Conservation (phyloP, 1,140 invertebrate genomes). For the Apis cerana region DNA sequence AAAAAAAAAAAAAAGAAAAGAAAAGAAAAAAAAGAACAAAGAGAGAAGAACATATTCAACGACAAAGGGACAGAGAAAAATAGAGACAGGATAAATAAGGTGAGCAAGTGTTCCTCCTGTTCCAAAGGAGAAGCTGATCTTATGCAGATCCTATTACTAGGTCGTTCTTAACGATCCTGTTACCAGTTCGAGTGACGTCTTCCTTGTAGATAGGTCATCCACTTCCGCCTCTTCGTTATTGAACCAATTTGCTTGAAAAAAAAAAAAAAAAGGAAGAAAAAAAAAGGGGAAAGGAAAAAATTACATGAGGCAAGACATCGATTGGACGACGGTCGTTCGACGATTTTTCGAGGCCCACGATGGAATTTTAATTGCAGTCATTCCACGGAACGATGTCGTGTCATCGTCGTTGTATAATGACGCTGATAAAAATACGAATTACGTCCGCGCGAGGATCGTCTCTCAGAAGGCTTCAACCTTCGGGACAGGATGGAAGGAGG, state of each 20-base stretch:
- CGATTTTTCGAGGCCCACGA: background rate
- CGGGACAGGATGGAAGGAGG: background rate
- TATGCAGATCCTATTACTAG: background rate
- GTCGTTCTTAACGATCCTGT: background rate
- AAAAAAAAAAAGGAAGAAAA: no score
- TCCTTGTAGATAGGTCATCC: background rate
- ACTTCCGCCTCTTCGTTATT: background rate
- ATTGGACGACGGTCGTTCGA: background rate
- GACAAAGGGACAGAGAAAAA: no score
- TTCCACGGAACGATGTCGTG: background rate
- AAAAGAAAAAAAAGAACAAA: no score
- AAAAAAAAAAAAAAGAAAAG: no score
- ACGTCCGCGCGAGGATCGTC: background rate
- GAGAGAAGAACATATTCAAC: no score
- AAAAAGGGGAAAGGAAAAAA: background rate
- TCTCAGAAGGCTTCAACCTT: background rate
- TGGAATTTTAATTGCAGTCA: slow-evolving; percentile 24
- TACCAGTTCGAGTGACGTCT: background rate
- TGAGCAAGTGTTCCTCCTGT: background rate
- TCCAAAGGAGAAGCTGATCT: background rate
- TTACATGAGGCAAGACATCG: background rate
- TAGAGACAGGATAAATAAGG: background rate
- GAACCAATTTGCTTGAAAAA: background rate
- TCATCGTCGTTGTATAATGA: background rate
- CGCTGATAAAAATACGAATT: background rate